phyloP scores from a whole-genome alignment of 2,113 vertebrate species.

The Labeo catla region DNA sequence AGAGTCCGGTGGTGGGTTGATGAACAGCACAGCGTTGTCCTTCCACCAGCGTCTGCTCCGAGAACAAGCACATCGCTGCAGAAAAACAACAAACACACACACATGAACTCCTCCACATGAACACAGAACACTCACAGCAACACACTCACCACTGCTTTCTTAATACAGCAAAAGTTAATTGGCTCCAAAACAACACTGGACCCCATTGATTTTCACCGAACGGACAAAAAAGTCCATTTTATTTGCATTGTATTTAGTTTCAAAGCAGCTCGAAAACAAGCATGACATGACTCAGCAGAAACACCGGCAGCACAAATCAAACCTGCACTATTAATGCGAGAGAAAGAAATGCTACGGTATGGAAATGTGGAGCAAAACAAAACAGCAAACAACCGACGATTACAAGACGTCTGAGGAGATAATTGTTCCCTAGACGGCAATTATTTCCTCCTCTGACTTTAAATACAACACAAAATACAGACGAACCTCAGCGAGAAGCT shows the following conservation, averaged over 20 bases:
- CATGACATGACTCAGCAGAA: background rate
- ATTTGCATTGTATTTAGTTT: background rate
- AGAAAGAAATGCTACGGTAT: background rate
- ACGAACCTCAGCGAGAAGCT: background rate
- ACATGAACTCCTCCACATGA: background rate
- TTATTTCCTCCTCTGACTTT: slow-evolving; percentile 8
- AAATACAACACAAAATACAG: background rate
- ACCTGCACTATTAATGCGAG: background rate
- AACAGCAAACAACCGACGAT: background rate
- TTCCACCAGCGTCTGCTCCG: slow-evolving; percentile 88
- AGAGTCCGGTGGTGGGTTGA: slow-evolving; percentile 83
- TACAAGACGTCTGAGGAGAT: slow-evolving; percentile 5
- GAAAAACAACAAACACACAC: background rate
- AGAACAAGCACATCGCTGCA: slow-evolving; percentile 89
- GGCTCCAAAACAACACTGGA: background rate
- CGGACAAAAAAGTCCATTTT: background rate
- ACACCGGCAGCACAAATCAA: background rate
- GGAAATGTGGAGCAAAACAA: background rate
- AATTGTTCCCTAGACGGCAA: slow-evolving; percentile 34
- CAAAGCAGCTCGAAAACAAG: background rate
- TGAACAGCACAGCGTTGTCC: slow-evolving; percentile 87
- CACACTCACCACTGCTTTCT: slow-evolving; percentile 8
- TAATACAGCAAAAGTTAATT: background rate
- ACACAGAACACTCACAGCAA: background rate
- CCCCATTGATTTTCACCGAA: background rate